These are phyloP conservation scores for Neopipo cinnamomea DNA, from an alignment of 2,113 vertebrate genomes.

Conservation along the genomic window DNA sequence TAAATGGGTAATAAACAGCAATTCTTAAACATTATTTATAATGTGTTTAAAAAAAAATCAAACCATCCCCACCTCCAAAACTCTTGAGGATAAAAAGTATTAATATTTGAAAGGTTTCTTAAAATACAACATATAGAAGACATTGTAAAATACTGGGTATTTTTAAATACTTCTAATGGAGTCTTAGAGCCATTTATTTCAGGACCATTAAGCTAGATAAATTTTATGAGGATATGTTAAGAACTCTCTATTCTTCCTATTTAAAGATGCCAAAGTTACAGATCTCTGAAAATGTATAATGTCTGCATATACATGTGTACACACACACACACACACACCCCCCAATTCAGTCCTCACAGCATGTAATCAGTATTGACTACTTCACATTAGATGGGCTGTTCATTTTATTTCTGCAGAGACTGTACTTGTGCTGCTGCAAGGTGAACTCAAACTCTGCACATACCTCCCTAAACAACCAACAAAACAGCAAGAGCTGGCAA, in stretches of 20 bases:
- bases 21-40: neutral
- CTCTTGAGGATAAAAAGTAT: neutral
- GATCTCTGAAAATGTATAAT: neutral
- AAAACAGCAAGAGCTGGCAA: neutral
- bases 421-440: neutral
- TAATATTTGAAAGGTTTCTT: neutral
- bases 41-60: neutral
- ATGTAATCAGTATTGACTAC: fast-evolving
- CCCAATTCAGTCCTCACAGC: neutral
- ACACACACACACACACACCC: neutral
- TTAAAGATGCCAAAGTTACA: neutral
- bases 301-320: neutral
- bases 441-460: neutral
- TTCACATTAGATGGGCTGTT: neutral
- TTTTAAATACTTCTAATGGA: neutral
- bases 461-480: neutral
- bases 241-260: neutral
- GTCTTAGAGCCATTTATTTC: fast-evolving
- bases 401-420: neutral
- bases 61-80: fast-evolving
- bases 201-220: fast-evolving
- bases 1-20: neutral
- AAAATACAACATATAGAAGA: neutral
- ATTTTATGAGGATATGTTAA: neutral
- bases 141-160: neutral